Evolutionary conservation across 2,113 vertebrate species (phyloP).

Genomic region (Hylia prasina): DNA sequence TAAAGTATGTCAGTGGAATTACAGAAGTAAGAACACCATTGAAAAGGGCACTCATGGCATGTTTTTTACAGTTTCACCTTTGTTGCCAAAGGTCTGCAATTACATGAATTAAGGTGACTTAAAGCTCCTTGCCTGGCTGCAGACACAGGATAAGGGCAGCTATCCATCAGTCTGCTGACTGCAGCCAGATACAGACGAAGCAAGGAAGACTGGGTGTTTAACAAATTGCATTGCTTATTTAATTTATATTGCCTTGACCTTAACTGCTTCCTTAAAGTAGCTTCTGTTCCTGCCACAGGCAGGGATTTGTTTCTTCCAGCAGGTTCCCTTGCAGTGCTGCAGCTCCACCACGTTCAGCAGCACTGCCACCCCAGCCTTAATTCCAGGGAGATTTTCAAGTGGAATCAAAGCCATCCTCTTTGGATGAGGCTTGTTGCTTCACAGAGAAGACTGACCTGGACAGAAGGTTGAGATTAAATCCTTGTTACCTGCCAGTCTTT

Average conservation of each 20-base stretch:
- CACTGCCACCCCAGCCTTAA: neutral
- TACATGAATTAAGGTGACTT: neutral
- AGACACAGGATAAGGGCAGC: neutral
- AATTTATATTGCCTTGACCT: neutral
- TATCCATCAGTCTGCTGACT: neutral
- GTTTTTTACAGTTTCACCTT: neutral
- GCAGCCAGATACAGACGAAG: neutral
- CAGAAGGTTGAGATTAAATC: neutral
- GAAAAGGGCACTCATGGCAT: neutral
- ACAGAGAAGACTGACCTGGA: neutral
- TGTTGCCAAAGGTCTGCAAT: neutral
- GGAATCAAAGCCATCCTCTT: neutral
- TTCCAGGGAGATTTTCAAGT: neutral
- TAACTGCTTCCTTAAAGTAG: neutral
- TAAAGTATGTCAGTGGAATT: neutral
- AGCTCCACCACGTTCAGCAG: fast-evolving
- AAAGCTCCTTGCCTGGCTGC: neutral
- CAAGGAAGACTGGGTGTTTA: neutral
- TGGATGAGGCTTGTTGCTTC: neutral
- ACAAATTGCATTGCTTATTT: neutral
- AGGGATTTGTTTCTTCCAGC: neutral
- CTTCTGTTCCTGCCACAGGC: neutral
- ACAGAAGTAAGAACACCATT: neutral
- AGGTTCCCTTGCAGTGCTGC: neutral
- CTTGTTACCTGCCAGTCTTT: neutral